Conservation (phyloP, 2,797 vertebrate genomes). For the Morelia viridis region DNA sequence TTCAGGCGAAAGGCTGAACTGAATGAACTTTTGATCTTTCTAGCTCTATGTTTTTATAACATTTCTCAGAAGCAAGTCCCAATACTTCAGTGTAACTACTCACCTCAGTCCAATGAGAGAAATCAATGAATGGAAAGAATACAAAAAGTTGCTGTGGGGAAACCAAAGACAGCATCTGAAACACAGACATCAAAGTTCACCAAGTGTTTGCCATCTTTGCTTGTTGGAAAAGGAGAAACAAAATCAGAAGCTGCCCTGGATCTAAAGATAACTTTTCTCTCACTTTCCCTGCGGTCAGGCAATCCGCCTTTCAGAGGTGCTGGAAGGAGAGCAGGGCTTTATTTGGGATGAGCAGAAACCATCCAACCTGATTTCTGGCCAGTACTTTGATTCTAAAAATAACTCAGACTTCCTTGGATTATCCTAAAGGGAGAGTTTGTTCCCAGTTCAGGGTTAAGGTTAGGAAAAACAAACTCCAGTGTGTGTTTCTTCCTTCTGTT, state of each 20-base stretch:
- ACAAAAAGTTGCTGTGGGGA: background rate
- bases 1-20: slow-evolving; percentile 2
- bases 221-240: background rate
- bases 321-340: background rate
- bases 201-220: background rate
- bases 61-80: slow-evolving; percentile 1
- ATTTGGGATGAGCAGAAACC: background rate
- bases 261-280: background rate
- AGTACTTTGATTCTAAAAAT: background rate
- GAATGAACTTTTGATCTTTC: slow-evolving; percentile 5
- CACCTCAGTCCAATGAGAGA: background rate
- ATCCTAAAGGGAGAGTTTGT: background rate
- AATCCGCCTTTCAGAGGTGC: background rate
- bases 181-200: background rate
- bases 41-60: background rate
- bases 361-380: background rate
- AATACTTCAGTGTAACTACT: background rate
- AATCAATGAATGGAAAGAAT: background rate
- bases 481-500: background rate
- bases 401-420: background rate
- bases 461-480: background rate
- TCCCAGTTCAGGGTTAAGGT: background rate
- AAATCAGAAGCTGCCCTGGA: background rate
- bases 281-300: background rate
- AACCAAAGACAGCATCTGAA: background rate